phyloP scores from a whole-genome alignment of 2,797 vertebrate species.

The Luscinia luscinia region DNA sequence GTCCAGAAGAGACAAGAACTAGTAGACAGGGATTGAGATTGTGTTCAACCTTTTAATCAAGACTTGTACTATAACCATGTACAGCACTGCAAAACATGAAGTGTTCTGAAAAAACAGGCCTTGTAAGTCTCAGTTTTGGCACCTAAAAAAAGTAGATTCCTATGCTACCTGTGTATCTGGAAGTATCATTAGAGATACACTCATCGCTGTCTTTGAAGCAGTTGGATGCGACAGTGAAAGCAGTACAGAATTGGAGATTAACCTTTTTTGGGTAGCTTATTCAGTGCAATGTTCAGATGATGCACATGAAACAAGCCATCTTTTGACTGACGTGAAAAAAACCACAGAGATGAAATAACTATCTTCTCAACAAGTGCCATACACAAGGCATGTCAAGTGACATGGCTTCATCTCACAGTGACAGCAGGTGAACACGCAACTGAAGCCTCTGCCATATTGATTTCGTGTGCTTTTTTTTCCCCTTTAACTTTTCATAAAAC shows the following conservation, averaged over 20 bases:
- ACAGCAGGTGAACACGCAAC: constrained; percentile 18
- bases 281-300: constrained; percentile 26
- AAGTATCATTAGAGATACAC: constrained; percentile 17
- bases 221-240: constrained; percentile 22
- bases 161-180: background rate
- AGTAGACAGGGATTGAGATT: background rate
- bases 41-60: background rate
- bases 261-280: constrained; percentile 28
- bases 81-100: background rate
- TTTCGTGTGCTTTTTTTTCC: background rate
- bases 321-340: constrained; percentile 17
- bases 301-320: constrained; percentile 14
- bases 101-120: background rate
- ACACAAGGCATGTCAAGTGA: background rate
- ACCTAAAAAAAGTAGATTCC: constrained; percentile 1
- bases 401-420: background rate
- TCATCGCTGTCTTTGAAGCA: constrained; percentile 26
- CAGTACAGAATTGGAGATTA: background rate
- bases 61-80: background rate
- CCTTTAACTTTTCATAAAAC: background rate
- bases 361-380: background rate
- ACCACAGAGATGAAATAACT: background rate
- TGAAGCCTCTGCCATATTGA: background rate
- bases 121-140: constrained; percentile 12
- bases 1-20: background rate